These are phyloP conservation scores for Andrena fulva DNA, from an alignment of 2,888 invertebrate genomes.

Conservation along the genomic window DNA sequence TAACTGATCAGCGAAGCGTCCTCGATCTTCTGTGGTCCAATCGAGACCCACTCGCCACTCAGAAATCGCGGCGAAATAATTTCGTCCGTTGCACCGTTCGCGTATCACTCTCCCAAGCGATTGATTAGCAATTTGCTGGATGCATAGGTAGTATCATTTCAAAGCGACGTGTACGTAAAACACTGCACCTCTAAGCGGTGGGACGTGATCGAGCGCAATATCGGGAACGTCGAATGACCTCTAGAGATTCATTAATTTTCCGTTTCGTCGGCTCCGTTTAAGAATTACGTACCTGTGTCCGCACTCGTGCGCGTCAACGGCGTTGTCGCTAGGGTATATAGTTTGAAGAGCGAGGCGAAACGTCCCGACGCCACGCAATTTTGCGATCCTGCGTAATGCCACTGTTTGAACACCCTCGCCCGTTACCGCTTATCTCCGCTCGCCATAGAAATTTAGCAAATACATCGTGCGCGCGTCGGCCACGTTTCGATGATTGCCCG, in stretches of 20 bases:
- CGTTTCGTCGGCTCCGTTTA: conserved; percentile 12
- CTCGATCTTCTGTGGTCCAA: background rate
- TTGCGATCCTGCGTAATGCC: conserved; percentile 74
- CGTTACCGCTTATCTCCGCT: conserved; percentile 73
- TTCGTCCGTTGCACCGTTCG: conserved; percentile 5
- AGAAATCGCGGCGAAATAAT: background rate
- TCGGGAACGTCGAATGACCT: background rate
- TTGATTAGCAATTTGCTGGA: conserved; percentile 14
- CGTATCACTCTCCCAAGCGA: background rate
- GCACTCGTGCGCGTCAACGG: background rate
- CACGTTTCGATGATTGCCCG: conserved; percentile 78
- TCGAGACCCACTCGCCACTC: conserved; percentile 1
- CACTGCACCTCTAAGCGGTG: too few species aligned
- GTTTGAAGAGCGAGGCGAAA: background rate
- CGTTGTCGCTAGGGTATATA: background rate
- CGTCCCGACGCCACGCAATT: conserved; percentile 41
- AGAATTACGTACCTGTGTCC: background rate
- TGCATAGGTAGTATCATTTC: background rate
- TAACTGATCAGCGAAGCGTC: conserved; percentile 12
- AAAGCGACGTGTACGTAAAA: too few species aligned
- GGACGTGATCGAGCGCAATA: background rate
- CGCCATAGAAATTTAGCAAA: conserved; percentile 77
- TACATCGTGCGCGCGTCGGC: conserved; percentile 78
- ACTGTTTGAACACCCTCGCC: conserved; percentile 25
- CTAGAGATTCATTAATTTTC: conserved; percentile 22